Base-by-base conservation (phyloP, 2,888 invertebrate genomes). In the Andrena fulva region DNA sequence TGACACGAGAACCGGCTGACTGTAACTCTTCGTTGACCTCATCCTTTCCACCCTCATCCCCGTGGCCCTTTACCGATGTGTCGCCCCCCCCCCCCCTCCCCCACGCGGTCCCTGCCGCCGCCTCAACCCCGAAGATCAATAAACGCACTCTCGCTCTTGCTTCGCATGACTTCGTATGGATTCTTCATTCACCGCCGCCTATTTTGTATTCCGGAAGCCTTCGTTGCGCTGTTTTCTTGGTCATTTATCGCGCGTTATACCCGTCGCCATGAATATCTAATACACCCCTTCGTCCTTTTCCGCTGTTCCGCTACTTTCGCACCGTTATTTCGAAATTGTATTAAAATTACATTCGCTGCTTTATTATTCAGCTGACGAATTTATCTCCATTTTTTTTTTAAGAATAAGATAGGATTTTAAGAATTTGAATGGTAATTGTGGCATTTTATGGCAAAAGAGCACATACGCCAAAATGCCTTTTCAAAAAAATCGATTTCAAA, bases 41-140 rank as follows among this genome's bases (percentile, higher is more conserved):
- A 63, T 70, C 73, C 77, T 76, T 56, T 77, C 70, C 66, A 60
- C 70, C 80, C 74, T 83, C 72, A n/a, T 54, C 35, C 69, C 72
- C 60, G 64, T 56, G 60, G 29, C 74, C 75, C 62, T 72, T 78
- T 78, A 71, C 72, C 80, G 54, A 80, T 75, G 75, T 80, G 68
- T 82, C 20, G 20, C 20, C 79, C 84, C 12, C 3, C 42, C 3
- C 42, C 20, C 27, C n/a, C 27, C 5, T n/a, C 7, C 35, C 20
- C 59, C 48, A 3, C 29, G 20, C n/a, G 20, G 71, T 69, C 62
- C 73, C 48, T 29, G n/a, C 77, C 71, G 59, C 75, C 78, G 70
- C 59, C 69, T 78, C 69, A 77, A 80, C 74, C 78, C 76, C 77
- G 75, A 87, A 90, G 90, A 91, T 91, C 91, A 90, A 91, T 91